phyloP scores from a whole-genome alignment of 1,140 invertebrate species.

The Drosophila sechellia region DNA sequence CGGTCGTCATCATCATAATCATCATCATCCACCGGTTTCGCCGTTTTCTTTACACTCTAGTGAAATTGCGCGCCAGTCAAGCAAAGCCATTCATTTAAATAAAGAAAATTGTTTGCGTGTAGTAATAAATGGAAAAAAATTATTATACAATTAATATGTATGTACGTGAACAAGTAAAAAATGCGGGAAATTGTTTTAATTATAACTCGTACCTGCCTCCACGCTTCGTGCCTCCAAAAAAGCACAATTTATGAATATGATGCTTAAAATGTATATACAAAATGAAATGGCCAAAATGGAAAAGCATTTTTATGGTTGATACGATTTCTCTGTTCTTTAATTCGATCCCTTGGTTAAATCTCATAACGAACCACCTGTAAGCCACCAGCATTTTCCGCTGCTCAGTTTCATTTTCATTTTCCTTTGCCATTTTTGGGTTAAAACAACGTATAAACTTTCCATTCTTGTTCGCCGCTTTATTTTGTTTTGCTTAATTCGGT shows the following conservation, averaged over 20 bases:
- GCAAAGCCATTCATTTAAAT: constrained; percentile 75
- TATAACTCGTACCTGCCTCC: constrained; percentile 53
- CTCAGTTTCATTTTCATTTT: constrained; percentile 36
- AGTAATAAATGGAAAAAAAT: constrained; percentile 67
- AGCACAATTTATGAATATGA: constrained; percentile 1
- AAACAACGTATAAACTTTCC: constrained; percentile 72
- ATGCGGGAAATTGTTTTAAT: constrained; percentile 24
- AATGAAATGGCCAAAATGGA: constrained; percentile 26
- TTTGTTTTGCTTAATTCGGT: constrained; percentile 42
- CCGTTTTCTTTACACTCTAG: constrained; percentile 42
- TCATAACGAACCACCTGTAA: constrained; percentile 29
- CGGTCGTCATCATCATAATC: constrained; percentile 9
- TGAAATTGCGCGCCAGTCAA: constrained; percentile 74
- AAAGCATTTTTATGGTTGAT: constrained; percentile 18
- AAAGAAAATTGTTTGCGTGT: constrained; percentile 74
- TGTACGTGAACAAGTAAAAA: constrained; percentile 24
- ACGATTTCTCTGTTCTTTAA: not conserved
- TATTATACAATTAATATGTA: constrained; percentile 74
- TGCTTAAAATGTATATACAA: constrained; percentile 35
- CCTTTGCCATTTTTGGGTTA: constrained; percentile 34
- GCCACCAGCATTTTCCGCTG: constrained; percentile 2
- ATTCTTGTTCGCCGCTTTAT: constrained; percentile 12
- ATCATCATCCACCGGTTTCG: constrained; percentile 20
- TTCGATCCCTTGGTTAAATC: not conserved
- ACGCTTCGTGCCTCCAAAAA: constrained; percentile 51